Conservation (phyloP, 2,113 vertebrate genomes). For the Potamarius usumacintae region DNA sequence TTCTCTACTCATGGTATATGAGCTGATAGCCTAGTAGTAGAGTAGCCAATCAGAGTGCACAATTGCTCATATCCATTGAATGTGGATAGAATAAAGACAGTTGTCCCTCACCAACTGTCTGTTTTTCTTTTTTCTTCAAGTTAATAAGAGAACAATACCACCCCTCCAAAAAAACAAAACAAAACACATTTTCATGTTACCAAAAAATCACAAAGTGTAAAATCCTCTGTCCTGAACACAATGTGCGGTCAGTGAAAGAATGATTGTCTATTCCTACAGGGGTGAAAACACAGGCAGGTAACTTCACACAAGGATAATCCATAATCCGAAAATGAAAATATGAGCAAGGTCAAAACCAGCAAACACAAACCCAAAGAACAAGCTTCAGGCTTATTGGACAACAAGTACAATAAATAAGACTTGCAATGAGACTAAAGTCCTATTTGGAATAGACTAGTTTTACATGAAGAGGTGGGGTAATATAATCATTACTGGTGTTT, state of each 20-base stretch:
- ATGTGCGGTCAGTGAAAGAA: not conserved
- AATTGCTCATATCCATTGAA: no score
- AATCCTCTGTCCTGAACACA: not conserved
- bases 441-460: no score
- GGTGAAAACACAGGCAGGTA: not conserved
- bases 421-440: not conserved
- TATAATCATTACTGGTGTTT: no score
- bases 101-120: no score
- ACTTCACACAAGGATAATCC: not conserved
- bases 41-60: no score
- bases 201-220: no score
- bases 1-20: no score
- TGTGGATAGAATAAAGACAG: no score
- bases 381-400: not conserved
- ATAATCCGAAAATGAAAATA: not conserved
- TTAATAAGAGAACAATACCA: no score
- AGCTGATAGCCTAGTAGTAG: no score
- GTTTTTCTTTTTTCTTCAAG: no score
- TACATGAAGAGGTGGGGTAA: no score
- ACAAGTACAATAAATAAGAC: not conserved
- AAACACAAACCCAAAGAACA: not conserved
- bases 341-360: not conserved
- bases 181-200: not conserved
- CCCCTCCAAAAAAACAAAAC: not conserved
- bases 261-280: not conserved